Evolutionary conservation across 2,888 invertebrate genomes (phyloP).

Genomic region (Mylabris sibirica): DNA sequence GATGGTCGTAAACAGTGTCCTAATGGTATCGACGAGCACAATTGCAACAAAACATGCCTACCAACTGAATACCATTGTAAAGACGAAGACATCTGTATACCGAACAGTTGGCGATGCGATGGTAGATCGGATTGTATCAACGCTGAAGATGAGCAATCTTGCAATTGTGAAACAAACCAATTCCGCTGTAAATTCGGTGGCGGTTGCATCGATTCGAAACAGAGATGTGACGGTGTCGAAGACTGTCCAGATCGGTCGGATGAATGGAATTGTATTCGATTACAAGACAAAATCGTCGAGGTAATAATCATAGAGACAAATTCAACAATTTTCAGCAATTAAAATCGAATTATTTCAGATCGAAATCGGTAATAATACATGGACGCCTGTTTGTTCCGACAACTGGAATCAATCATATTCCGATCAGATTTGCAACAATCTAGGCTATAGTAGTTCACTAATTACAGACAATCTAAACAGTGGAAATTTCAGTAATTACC

Average conservation of each 20-base stretch:
- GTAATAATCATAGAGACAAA: constrained; percentile 21
- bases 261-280: constrained; percentile 66
- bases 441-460: constrained; percentile 64
- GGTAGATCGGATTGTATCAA: constrained; percentile 65
- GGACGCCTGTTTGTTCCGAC: constrained; percentile 64
- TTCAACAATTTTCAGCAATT: background rate
- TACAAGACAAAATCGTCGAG: constrained; percentile 40
- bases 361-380: constrained; percentile 49
- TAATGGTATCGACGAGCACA: constrained; percentile 65
- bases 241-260: constrained; percentile 71
- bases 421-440: constrained; percentile 64
- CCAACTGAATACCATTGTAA: constrained; percentile 67
- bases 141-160: constrained; percentile 68
- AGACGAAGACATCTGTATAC: constrained; percentile 68
- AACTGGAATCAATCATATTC: constrained; percentile 65
- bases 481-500: constrained; percentile 40
- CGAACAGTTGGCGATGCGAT: constrained; percentile 67
- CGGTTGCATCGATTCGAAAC: constrained; percentile 64
- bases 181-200: constrained; percentile 68
- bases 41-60: constrained; percentile 63
- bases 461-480: constrained; percentile 52
- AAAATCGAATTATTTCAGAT: constrained; percentile 39
- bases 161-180: constrained; percentile 65
- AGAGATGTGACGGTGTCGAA: constrained; percentile 67
- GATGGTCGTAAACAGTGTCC: constrained; percentile 67